Conservation (phyloP, 2,888 invertebrate species). For the Coelinius sp. region DNA sequence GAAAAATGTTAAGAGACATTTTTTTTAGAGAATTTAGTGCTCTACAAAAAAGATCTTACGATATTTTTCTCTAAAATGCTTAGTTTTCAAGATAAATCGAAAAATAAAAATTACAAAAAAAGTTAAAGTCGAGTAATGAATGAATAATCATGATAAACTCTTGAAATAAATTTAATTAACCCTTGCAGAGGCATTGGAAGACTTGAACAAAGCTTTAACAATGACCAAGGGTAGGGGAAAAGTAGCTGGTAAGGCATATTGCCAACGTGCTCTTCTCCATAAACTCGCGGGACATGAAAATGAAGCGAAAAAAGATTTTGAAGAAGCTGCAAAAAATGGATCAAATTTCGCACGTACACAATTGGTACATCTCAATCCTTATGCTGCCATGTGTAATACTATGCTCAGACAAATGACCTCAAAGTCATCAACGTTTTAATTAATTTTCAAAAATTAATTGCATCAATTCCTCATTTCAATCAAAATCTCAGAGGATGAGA, state of each 20-base stretch:
- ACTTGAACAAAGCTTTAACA: conserved; percentile 82
- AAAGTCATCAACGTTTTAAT: no score
- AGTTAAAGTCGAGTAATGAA: no score
- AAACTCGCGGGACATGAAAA: conserved; percentile 79
- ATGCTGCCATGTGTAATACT: conserved; percentile 95
- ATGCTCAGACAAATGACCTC: conserved; percentile 88
- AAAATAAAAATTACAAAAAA: no score
- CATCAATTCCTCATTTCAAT: no score
- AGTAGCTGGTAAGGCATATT: conserved; percentile 83
- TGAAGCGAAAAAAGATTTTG: conserved; percentile 82
- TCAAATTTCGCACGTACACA: conserved; percentile 89
- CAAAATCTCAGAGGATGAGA: no score
- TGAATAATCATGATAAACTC: neutral
- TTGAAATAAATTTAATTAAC: neutral
- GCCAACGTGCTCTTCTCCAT: conserved; percentile 86
- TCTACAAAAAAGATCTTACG: no score
- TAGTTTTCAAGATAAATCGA: no score
- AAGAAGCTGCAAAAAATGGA: conserved; percentile 84
- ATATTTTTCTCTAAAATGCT: no score
- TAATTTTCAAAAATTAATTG: no score
- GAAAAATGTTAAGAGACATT: no score
- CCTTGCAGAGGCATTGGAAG: conserved; percentile 78
- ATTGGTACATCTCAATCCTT: conserved; percentile 91
- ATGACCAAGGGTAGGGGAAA: conserved; percentile 76
- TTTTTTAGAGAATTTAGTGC: no score